Evolutionary conservation across 2,888 invertebrate genomes (phyloP), one percentile per base, ranked within the genome.

Genomic region (Agrotis segetum): DNA sequence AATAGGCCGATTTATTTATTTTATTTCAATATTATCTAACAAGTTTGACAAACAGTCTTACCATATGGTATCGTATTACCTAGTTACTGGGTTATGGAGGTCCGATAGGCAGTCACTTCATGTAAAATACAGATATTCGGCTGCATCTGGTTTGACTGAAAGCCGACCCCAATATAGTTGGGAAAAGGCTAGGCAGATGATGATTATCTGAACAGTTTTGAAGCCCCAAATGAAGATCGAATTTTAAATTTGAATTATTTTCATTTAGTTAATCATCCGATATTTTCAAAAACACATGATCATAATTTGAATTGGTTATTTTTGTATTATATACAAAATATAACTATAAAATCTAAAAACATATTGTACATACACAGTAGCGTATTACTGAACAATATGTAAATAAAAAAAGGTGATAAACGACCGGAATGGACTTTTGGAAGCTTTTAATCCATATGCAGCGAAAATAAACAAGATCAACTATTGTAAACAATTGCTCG

Each of bases 361-460:
- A 29, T 62, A 61, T 44, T 56, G n/a, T 67, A 76, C 58, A 76
- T 73, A 78, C 66, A 77, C 68, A 74, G 66, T 71, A 73, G 60
- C 68, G 64, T 77, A 78, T 72, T 81, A 85, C 70, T 81, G 81
- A 83, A 82, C 84, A 86, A 86, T 85, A 84, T 83, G 79, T 87
- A 92, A 92, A 92, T 89, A 89, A 91, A 92, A 92, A 91, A 87
- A 87, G 81, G 87, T 87, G 79, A 92, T 94, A 92, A 94, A 94
- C 84, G 89, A 90, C 91, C 81, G 79, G 88, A 92, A 95, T 92
- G 92, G 92, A 92, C 88, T 93, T 85, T 93, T 89, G 90, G 92
- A 87, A 93, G 94, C 95, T 95, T 95, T 96, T 95, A 96, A 95
- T 96, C 95, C 95, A 95, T 95, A 95, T 92, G 92, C 89, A 93